A percentile compares a stretch with the other conserved stretches of the same genome.
These are phyloP conservation scores for Eurosta solidaginis DNA, from an alignment of 1,140 invertebrate species.

Conservation along the genomic window DNA sequence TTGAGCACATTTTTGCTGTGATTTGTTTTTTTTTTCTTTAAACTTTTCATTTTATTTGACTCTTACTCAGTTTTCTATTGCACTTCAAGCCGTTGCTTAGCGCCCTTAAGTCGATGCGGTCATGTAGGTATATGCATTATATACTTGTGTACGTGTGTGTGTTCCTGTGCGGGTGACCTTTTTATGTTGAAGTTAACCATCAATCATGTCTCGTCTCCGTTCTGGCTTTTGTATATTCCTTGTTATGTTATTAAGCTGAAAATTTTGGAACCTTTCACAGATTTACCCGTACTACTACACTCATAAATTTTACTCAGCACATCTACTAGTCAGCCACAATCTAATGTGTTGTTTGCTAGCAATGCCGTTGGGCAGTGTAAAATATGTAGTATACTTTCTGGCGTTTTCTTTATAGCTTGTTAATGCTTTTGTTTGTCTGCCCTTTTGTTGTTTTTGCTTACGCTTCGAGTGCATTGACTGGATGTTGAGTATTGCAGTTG, in stretches of 20 bases:
- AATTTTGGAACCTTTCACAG: neutral
- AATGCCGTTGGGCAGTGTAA: neutral
- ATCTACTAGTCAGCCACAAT: neutral
- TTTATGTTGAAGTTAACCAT: neutral
- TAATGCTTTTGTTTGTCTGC: neutral
- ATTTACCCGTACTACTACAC: slow-evolving; percentile 2
- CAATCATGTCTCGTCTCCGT: slow-evolving; percentile 11
- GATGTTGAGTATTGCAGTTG: slow-evolving; percentile 7
- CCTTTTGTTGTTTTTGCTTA: neutral
- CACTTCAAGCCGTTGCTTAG: neutral
- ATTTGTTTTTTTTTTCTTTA: neutral
- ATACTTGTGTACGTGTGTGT: neutral
- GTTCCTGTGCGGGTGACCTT: neutral
- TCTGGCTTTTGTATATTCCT: slow-evolving; percentile 3
- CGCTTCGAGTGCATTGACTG: slow-evolving; percentile 3
- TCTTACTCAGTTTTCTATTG: neutral
- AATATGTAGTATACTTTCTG: slow-evolving; percentile 12
- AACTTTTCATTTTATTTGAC: neutral
- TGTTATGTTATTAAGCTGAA: slow-evolving; percentile 15
- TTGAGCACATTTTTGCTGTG: neutral
- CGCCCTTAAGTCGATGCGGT: neutral
- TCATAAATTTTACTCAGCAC: too few relatives aligned
- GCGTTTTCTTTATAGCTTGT: slow-evolving; percentile 10
- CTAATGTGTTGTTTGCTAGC: neutral
- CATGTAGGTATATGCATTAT: too few relatives aligned